Conservation (phyloP, 2,113 vertebrate genomes). For the Ageneiosus marmoratus region DNA sequence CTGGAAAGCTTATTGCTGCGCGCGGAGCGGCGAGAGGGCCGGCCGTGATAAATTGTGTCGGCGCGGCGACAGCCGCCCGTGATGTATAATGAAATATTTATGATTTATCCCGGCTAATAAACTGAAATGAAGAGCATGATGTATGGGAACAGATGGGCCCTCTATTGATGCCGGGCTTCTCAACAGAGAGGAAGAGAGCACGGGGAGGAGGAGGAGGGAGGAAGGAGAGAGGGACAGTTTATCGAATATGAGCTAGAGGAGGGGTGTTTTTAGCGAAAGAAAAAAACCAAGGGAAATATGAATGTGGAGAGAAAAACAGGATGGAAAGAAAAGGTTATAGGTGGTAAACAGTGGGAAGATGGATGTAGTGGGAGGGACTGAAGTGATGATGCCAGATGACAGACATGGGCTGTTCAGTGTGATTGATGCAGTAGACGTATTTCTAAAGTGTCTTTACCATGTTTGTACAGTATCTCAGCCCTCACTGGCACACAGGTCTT, state of each 20-base stretch:
- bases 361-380: not conserved
- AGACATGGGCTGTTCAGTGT: not conserved
- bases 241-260: constrained; percentile 39
- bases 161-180: constrained; percentile 70
- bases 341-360: not conserved
- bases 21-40: constrained; percentile 75
- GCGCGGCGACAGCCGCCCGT: constrained; percentile 74
- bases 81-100: constrained; percentile 92
- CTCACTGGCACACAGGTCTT: not conserved
- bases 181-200: constrained; percentile 58
- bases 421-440: constrained; percentile 11
- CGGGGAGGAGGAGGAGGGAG: constrained; percentile 33
- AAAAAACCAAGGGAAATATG: constrained; percentile 7
- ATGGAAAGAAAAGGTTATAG: constrained; percentile 27
- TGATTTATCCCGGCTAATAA: constrained; percentile 95
- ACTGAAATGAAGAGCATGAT: constrained; percentile 89
- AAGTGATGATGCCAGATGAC: constrained; percentile 22
- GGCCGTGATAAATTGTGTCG: constrained; percentile 86
- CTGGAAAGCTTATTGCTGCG: constrained; percentile 80
- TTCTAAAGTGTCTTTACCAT: not conserved
- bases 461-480: not conserved
- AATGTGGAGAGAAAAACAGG: not conserved
- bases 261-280: constrained; percentile 28
- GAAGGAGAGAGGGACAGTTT: constrained; percentile 15
- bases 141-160: constrained; percentile 87